These are phyloP conservation scores for Ceyx margarethae DNA, from an alignment of 2,113 vertebrate species.

Conservation along the genomic window DNA sequence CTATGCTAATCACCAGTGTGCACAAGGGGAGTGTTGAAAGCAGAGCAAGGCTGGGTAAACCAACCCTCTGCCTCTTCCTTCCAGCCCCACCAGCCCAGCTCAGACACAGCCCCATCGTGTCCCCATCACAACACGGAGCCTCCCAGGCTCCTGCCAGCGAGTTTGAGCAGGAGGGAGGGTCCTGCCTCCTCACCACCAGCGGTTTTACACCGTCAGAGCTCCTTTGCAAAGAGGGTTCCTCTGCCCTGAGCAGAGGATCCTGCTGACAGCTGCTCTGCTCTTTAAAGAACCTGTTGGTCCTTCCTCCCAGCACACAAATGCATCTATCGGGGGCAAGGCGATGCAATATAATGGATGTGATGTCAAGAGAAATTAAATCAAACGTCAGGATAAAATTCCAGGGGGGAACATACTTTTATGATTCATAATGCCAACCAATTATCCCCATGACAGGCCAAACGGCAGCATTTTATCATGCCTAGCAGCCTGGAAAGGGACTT, in stretches of 20 bases:
- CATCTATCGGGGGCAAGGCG: not conserved
- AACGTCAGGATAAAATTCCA: conserved; percentile 27
- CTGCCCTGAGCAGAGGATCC: fast-evolving
- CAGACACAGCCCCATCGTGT: too few species aligned
- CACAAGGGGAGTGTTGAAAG: not conserved
- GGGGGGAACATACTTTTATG: conserved; percentile 2
- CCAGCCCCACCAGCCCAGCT: fast-evolving
- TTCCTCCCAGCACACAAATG: not conserved
- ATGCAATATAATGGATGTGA: not conserved
- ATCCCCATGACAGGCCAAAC: not conserved
- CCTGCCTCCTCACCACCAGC: not conserved
- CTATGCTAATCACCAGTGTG: not conserved
- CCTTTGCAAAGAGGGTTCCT: not conserved
- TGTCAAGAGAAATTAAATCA: conserved; percentile 48
- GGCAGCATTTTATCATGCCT: not conserved
- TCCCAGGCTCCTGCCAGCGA: fast-evolving
- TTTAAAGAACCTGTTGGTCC: not conserved
- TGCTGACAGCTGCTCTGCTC: not conserved
- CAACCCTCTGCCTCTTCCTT: not conserved
- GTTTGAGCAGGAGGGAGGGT: not conserved
- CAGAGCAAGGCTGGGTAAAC: not conserved
- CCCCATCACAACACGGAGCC: fast-evolving
- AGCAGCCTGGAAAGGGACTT: conserved; percentile 12
- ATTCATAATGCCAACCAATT: conserved; percentile 28
- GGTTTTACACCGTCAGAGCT: fast-evolving